A percentile compares a stretch with the other conserved stretches of the same genome.
These are phyloP conservation scores for Montifringilla adamsi DNA, from an alignment of 2,113 vertebrate genomes.

Conservation along the genomic window DNA sequence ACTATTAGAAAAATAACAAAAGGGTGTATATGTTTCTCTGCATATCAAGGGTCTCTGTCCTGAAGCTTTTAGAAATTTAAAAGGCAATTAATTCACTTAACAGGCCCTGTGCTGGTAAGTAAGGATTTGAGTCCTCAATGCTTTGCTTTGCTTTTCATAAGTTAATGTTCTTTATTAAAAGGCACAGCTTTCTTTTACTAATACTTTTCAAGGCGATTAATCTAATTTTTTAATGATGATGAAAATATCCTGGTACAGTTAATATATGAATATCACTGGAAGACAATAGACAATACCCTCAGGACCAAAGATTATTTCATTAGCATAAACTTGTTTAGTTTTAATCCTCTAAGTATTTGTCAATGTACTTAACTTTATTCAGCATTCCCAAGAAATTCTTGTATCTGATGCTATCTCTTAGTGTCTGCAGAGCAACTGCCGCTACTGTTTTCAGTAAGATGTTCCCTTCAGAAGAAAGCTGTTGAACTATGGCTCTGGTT, in stretches of 20 bases:
- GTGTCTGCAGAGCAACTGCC: not conserved
- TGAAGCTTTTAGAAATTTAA: not conserved
- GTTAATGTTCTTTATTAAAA: not conserved
- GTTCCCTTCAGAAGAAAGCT: not conserved
- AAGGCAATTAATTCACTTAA: not conserved
- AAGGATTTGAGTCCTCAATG: not conserved
- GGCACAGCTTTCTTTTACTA: not conserved
- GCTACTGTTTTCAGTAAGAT: not conserved
- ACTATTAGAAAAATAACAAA: not conserved
- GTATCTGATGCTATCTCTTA: not conserved
- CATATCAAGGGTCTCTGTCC: rapidly evolving
- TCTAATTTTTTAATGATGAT: not conserved
- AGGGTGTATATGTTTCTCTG: not conserved
- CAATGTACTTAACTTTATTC: not conserved
- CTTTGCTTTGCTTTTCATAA: not conserved
- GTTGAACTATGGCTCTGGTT: not conserved
- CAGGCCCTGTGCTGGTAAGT: not conserved
- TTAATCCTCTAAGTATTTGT: not conserved
- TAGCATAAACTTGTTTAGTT: not conserved
- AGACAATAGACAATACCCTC: not conserved
- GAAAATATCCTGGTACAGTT: not conserved
- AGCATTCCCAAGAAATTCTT: not conserved
- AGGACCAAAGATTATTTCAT: not conserved
- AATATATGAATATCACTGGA: not conserved
- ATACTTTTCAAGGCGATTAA: not conserved